Conservation (phyloP, 1,140 invertebrate species). For the Bradysia coprophila region DNA sequence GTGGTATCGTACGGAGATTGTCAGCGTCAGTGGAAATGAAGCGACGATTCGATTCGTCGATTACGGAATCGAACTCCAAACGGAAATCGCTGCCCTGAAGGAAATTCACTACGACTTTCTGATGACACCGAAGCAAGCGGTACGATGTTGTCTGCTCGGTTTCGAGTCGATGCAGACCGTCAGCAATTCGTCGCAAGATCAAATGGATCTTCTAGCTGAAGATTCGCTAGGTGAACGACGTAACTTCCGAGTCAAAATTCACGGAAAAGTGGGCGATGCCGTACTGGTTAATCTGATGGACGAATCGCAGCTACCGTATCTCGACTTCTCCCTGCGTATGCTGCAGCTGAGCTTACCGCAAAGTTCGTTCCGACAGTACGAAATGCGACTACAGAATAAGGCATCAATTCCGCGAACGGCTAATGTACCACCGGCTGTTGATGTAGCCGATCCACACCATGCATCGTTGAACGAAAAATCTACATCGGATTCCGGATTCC, state of each 20-base stretch:
- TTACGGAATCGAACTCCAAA: constrained; percentile 57
- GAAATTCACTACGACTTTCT: constrained; percentile 42
- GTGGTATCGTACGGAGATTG: constrained; percentile 49
- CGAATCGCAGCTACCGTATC: constrained; percentile 15
- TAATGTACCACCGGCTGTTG: not conserved
- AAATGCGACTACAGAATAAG: not conserved
- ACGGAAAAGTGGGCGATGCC: constrained; percentile 25
- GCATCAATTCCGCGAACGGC: too few species aligned
- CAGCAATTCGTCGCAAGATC: constrained; percentile 17
- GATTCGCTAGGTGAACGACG: constrained; percentile 15
- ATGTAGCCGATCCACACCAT: not conserved
- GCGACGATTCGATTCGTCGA: constrained; percentile 51
- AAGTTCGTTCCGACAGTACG: constrained; percentile 5
- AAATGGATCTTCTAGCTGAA: constrained; percentile 23
- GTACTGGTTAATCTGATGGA: constrained; percentile 32
- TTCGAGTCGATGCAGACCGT: constrained; percentile 20
- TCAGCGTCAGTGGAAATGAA: constrained; percentile 23
- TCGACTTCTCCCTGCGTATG: constrained; percentile 20
- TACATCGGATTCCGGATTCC: too few species aligned
- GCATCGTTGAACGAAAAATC: too few species aligned
- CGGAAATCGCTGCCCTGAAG: constrained; percentile 33
- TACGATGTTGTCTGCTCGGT: constrained; percentile 37
- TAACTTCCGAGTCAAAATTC: constrained; percentile 32
- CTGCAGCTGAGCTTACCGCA: constrained; percentile 21
- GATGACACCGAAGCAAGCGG: constrained; percentile 45